A percentile compares a stretch with the other conserved stretches of the same genome.
Evolutionary conservation across 2,113 vertebrate genomes (phyloP).

Genomic region (Nestor notabilis): DNA sequence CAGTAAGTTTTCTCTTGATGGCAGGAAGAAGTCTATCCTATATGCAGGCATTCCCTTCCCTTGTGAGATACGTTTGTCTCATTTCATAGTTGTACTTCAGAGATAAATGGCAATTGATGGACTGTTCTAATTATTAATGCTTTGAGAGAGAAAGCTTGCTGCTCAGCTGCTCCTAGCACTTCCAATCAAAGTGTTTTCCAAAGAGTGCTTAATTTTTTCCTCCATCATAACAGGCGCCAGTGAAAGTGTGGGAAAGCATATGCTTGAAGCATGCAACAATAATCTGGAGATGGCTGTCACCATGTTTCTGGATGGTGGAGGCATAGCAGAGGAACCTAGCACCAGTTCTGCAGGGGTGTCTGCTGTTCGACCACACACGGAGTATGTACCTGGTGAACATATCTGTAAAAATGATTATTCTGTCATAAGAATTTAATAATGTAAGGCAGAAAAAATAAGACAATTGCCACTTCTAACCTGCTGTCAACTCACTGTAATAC

Average conservation of each 20-base stretch:
- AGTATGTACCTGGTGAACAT: conserved; percentile 75
- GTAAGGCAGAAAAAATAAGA: neutral
- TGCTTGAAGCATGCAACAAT: conserved; percentile 97
- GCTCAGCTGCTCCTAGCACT: neutral
- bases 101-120: neutral
- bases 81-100: neutral
- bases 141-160: neutral
- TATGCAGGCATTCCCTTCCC: neutral
- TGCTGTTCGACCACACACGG: conserved; percentile 82
- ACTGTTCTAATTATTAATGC: neutral
- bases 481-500: neutral
- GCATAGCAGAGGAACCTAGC: conserved; percentile 94
- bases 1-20: neutral
- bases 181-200: neutral
- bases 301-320: conserved; percentile 97
- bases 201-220: neutral
- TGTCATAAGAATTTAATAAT: neutral
- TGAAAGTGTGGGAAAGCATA: conserved; percentile 95
- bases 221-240: conserved; percentile 85
- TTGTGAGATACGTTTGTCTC: neutral
- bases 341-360: conserved; percentile 91
- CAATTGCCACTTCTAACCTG: neutral
- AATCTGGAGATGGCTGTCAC: conserved; percentile 99
- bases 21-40: neutral
- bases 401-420: neutral